Evolutionary conservation across 2,888 invertebrate genomes (phyloP), one percentile per base, ranked within the genome.

Genomic region (Adelphocoris suturalis): DNA sequence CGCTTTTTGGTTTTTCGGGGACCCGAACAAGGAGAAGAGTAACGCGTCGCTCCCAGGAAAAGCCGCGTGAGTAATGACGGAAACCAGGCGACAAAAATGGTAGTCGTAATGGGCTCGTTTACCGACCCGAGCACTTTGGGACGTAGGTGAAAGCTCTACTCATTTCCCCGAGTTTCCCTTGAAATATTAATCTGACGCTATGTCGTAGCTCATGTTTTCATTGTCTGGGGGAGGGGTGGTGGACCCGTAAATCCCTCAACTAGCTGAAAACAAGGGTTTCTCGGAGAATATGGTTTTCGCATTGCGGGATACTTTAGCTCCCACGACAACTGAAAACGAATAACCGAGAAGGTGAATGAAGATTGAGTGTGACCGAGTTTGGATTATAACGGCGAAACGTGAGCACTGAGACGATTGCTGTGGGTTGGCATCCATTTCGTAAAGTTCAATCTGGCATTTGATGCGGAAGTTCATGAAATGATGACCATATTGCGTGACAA

Each of bases 71-170:
- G 23, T 68, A 68, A 68, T 68, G 68, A 68, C n/a, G 61, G 19
- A 19, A 23, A 68, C 19, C 12, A 23, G 68, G 68, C 27, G 68
- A 23, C 68, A 68, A 68, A 68, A 68, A 68, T 68, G 68, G 68
- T 23, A 68, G 68, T 68, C 68, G 68, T 68, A 68, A 68, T 68
- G 68, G 23, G 68, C 23, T 68, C 23, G 23, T 68, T 68, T 68
- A 23, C 61, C 61, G n/a, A 61, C 61, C 61, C 19, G 61, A n/a
- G 61, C 61, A n/a, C n/a, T 19, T 61, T 61, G 14, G 37, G 37
- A 2, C 23, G 12, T 12, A 68, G 68, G 12, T 68, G 68, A 68
- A 27, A 68, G 68, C 68, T 68, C 23, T 27, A 19, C 68, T 68
- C 68, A 68, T 68, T 68, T 68, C 16, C 61, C n/a, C 7, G 68